A percentile compares a stretch with the other conserved stretches of the same genome.
Conservation (phyloP, 1,140 invertebrate genomes). For the Papilio dardanus region DNA sequence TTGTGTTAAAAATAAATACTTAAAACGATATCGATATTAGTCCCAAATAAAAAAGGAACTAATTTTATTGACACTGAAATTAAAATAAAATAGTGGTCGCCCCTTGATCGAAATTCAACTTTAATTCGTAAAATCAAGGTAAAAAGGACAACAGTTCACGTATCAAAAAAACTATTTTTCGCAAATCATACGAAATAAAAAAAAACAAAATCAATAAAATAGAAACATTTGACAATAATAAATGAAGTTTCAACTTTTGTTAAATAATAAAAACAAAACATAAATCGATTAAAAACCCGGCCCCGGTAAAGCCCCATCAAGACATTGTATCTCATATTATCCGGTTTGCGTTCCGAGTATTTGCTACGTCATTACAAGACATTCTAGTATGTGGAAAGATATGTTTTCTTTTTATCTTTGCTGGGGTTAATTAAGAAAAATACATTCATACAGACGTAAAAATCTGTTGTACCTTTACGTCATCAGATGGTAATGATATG, state of each 20-base stretch:
- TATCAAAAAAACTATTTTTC: background rate
- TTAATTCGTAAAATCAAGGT: too few relatives aligned
- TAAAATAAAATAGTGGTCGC: too few relatives aligned
- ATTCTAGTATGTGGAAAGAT: background rate
- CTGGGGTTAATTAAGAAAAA: background rate
- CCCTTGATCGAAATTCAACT: too few relatives aligned
- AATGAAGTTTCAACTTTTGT: background rate
- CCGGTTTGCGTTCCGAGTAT: slow-evolving; percentile 8
- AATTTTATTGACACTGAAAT: too few relatives aligned
- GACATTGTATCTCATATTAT: background rate
- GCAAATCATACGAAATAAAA: background rate
- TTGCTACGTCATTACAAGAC: slow-evolving; percentile 3
- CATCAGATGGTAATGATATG: too few relatives aligned
- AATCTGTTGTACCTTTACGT: too few relatives aligned
- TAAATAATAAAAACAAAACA: background rate
- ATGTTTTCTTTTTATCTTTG: background rate
- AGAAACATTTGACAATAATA: background rate
- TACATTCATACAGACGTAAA: background rate
- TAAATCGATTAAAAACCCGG: background rate
- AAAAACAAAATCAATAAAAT: background rate
- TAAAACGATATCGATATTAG: too few relatives aligned
- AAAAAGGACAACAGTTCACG: too few relatives aligned
- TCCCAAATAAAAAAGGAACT: too few relatives aligned
- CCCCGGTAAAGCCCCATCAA: slow-evolving; percentile 11
- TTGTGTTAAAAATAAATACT: too few relatives aligned